Evolutionary conservation across 2,888 invertebrate species (phyloP).

Genomic region (Pammene aurita): DNA sequence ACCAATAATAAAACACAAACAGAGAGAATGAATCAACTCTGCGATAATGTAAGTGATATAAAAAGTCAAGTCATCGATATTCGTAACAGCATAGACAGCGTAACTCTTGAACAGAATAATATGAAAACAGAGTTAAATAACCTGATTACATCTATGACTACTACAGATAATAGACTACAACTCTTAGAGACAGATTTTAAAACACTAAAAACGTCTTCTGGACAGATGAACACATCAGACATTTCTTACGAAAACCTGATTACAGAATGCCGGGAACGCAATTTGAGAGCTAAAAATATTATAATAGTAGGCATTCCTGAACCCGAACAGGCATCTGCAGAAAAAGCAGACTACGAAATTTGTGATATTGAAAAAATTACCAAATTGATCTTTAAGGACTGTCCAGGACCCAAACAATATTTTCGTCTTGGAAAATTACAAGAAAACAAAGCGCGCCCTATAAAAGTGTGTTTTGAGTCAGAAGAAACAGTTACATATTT

Average conservation of each 20-base stretch:
- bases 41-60: conserved; percentile 1
- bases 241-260: conserved; percentile 1
- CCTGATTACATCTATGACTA: not conserved
- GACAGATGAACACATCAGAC: not conserved
- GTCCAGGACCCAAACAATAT: conserved; percentile 3
- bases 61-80: not conserved
- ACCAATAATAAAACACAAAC: not conserved
- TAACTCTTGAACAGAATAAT: not conserved
- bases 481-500: not conserved
- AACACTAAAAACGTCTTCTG: not conserved
- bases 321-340: not conserved
- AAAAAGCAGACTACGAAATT: not conserved
- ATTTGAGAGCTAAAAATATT: not conserved
- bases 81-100: not conserved
- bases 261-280: not conserved
- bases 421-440: conserved; percentile 1
- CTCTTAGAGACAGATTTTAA: not conserved
- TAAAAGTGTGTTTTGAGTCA: conserved; percentile 9
- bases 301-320: conserved; percentile 2
- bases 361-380: not conserved
- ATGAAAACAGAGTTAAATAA: not conserved
- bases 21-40: not conserved
- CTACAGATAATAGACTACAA: not conserved
- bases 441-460: not conserved
- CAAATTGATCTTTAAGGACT: not conserved